Evolutionary conservation across 2,113 vertebrate species (phyloP).

Genomic region (Triplophysa rosa): DNA sequence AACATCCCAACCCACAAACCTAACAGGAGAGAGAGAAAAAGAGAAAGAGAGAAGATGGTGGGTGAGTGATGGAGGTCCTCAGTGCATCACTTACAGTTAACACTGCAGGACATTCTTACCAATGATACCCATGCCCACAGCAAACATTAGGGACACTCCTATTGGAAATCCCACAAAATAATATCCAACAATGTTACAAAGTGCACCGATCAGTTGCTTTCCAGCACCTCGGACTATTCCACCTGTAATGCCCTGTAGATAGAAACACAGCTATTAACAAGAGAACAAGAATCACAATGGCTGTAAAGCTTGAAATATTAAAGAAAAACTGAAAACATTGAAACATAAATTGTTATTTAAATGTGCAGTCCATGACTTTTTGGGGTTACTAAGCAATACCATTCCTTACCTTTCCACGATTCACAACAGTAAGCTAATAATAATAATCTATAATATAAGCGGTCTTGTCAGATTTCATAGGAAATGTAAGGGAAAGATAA

Average conservation of each 20-base stretch:
- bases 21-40: constrained; percentile 52
- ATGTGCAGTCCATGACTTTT: no score
- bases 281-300: neutral
- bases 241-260: constrained; percentile 69
- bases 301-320: neutral
- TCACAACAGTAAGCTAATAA: no score
- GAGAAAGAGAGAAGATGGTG: neutral
- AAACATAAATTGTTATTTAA: no score
- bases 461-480: no score
- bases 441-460: no score
- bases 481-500: no score
- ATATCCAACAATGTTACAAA: constrained; percentile 70
- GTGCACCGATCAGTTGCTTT: constrained; percentile 79
- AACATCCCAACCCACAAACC: constrained; percentile 85
- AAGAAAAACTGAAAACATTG: no score
- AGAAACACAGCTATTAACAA: neutral
- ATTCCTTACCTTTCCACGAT: no score
- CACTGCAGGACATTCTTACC: constrained; percentile 67
- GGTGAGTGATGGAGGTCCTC: neutral
- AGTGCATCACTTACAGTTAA: neutral
- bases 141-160: constrained; percentile 79
- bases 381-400: no score
- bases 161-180: constrained; percentile 80
- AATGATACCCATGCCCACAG: constrained; percentile 72
- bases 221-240: constrained; percentile 81